Evolutionary conservation across 2,113 vertebrate species (phyloP), one percentile per base, ranked within the genome.

Genomic region (Pyrgilauda ruficollis): DNA sequence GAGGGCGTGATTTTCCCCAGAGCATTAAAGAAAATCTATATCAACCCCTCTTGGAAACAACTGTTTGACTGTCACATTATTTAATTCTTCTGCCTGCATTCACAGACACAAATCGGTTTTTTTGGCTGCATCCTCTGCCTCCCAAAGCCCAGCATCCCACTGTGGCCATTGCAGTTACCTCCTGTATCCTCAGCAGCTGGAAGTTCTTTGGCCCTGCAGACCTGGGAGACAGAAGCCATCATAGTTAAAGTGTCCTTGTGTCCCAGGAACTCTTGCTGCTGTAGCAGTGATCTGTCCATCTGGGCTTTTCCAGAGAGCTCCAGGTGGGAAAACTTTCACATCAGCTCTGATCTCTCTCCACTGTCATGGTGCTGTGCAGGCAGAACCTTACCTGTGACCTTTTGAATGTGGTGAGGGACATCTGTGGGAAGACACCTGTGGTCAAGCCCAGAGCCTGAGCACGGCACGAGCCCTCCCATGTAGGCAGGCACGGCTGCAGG

Each of bases 401-500:
- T 75, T 39, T 39, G 23, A 50, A 50, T 23, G 24, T 9, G 19
- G 33, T 56, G 63, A 62, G 43, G 16, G 33, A 80, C 12, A 13
- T 20, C 50, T 47, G 35, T 35, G 31, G 50, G 31, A 35, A 58
- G n/a, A 41, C 23, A 41, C 23, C 28, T 24, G 7, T 59, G 37
- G 44, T 17, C 31, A 66, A 41, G 26, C 47, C 22, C 70, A 33
- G 62, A 79, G 22, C 46, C 6, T 21, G 11, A 26, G 27, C 27
- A 16, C 14, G 2, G 2, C n/a, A 46, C 0, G 0, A 75, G 62
- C 18, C 35, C 15, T 77, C 18, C 53, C 11, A 1, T 1, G 3
- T 4, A 9, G 39, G 33, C 62, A 68, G 47, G 84, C 67, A 15
- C 9, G 26, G 20, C 43, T 58, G 37, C 1, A 6, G 46, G 61